Evolutionary conservation across 2,113 vertebrate species (phyloP), one percentile per base, ranked within the genome.

Genomic region (pig (Sus scrofa)): DNA sequence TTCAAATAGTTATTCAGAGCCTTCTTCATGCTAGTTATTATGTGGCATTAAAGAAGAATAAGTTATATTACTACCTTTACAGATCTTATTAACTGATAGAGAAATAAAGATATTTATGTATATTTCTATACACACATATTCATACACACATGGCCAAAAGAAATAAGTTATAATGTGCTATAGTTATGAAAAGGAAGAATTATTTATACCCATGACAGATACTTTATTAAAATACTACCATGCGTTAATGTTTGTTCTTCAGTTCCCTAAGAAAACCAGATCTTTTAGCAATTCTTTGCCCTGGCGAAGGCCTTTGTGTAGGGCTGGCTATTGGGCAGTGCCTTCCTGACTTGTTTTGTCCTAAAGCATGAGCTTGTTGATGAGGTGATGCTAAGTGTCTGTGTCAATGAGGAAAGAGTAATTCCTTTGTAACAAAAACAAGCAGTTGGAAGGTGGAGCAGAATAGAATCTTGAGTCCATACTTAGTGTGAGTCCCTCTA

Each of bases 111-210:
- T 52, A 26, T n/a, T 37, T 70, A 50, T 32, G 5, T 94, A 1
- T 67, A 4, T 60, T 4, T 63, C 4, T 1, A 30, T 14, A 70
- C 3, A 60, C 1, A 54, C 32, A 56, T 56, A 52, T 84, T 84
- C 32, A 84, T 34, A 65, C 0, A 39, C 52, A 71, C 18, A 86
- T 92, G 34, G 13, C 8, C 27, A 81, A 87, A 93, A 56, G 26
- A 85, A 92, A 88, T 65, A 67, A 58, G 27, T 8, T 62, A 52
- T 5, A 84, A 7, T n/a, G 16, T 89, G 19, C 32, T 85, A 24
- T 58, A 60, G 2, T 93, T 88, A 81, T 94, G 79, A 82, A 68
- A 73, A 74, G 63, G 20, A 92, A 95, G 15, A 75, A 82, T 58
- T n/a, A 86, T 65, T 56, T 54, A 63, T 39, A 73, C 15, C 34